phyloP scores from a whole-genome alignment of 2,888 invertebrate genomes.

The Cylindroiulus punctatus region DNA sequence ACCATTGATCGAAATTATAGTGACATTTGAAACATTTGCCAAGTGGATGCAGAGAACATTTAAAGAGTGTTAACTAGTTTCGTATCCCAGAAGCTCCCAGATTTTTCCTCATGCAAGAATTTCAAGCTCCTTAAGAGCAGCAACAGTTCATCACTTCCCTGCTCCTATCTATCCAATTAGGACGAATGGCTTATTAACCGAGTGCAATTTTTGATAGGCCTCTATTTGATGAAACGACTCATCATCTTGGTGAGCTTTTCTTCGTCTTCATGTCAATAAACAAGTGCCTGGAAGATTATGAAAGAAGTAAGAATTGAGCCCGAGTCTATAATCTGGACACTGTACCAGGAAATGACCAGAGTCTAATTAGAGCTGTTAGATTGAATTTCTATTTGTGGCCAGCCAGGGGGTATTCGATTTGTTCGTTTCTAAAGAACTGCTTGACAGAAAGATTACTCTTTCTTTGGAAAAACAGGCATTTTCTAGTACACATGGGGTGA shows the following conservation, averaged over 20 bases:
- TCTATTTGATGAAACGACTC: slow-evolving; percentile 9
- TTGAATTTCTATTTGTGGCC: not conserved
- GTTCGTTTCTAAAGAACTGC: not conserved
- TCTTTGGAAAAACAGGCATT: not conserved
- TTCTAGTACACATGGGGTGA: not conserved
- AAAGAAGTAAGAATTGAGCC: not conserved
- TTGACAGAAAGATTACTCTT: slow-evolving; percentile 9
- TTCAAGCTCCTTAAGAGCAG: not conserved
- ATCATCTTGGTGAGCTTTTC: not conserved
- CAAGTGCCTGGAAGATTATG: not conserved
- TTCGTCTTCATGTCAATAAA: slow-evolving; percentile 3
- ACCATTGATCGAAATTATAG: too few relatives aligned
- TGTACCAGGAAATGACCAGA: not conserved
- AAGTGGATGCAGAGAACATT: not conserved
- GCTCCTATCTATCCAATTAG: slow-evolving; percentile 12
- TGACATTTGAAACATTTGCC: too few relatives aligned
- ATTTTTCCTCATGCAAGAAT: not conserved
- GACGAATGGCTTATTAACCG: not conserved
- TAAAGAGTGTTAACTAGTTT: not conserved
- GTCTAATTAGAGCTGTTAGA: not conserved
- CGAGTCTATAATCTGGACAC: not conserved
- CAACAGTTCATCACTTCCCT: not conserved
- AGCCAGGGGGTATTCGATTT: not conserved
- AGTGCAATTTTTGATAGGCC: slow-evolving; percentile 1
- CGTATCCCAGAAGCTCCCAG: not conserved